These are phyloP conservation scores for Blastobasis adustella DNA, from an alignment of 2,888 invertebrate species.

Conservation along the genomic window DNA sequence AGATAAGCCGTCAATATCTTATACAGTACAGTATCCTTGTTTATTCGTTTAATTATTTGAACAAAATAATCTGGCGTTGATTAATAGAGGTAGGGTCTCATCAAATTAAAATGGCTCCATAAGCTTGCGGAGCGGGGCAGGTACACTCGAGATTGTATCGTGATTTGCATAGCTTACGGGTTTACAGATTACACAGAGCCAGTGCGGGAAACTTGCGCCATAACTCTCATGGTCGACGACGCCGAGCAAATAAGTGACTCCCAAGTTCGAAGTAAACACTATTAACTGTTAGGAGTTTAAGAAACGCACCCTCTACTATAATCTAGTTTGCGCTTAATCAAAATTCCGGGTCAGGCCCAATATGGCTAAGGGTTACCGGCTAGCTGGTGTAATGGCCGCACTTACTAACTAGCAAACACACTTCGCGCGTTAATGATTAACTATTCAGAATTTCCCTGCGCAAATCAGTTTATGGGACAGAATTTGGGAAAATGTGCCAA, in stretches of 20 bases:
- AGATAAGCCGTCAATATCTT: no score
- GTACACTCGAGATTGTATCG: constrained; percentile 26
- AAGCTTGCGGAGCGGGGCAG: no score
- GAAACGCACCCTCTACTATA: constrained; percentile 56
- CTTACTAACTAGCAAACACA: constrained; percentile 22
- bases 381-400: constrained; percentile 29
- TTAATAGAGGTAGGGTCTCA: no score
- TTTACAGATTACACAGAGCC: constrained; percentile 33
- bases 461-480: no score
- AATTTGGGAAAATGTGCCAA: no score
- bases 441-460: not conserved
- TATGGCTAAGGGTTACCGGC: constrained; percentile 39
- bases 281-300: constrained; percentile 66
- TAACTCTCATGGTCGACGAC: constrained; percentile 42
- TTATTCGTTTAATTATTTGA: no score
- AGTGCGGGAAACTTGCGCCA: constrained; percentile 38
- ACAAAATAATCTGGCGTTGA: no score
- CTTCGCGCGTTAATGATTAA: constrained; percentile 37
- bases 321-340: constrained; percentile 66
- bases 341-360: constrained; percentile 59
- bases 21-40: no score
- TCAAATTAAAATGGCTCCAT: no score
- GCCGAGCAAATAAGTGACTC: constrained; percentile 57
- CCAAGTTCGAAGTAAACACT: constrained; percentile 56
- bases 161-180: constrained; percentile 50